phyloP scores from a whole-genome alignment of 2,113 vertebrate species.

The Xerus inauris region DNA sequence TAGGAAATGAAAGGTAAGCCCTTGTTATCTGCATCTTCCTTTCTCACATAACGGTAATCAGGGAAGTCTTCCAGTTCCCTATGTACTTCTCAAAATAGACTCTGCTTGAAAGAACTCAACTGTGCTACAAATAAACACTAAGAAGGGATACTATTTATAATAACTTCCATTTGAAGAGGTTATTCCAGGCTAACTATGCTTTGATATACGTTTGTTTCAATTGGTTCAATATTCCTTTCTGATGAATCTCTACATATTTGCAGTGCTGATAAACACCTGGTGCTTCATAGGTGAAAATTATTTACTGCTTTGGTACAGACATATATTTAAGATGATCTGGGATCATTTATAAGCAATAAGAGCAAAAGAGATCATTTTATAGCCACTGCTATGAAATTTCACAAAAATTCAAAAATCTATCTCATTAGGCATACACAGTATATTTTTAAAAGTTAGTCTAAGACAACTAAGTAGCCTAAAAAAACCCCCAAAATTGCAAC shows the following conservation, averaged over 20 bases:
- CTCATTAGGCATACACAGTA: neutral
- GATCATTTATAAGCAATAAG: neutral
- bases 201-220: neutral
- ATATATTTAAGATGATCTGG: neutral
- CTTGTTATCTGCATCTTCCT: neutral
- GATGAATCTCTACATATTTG: neutral
- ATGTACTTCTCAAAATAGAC: neutral
- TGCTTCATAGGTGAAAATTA: conserved; percentile 28
- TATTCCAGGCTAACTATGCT: neutral
- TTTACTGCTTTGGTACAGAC: neutral
- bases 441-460: neutral
- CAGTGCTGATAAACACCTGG: neutral
- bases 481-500: neutral
- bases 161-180: neutral
- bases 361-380: conserved; percentile 23
- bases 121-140: neutral
- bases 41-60: neutral
- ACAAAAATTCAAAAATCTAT: neutral
- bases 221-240: neutral
- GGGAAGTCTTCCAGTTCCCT: neutral
- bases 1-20: neutral
- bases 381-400: neutral
- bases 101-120: neutral
- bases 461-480: neutral
- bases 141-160: neutral